phyloP scores from a whole-genome alignment of 2,888 invertebrate genomes.

The Platycheirus rosarum region DNA sequence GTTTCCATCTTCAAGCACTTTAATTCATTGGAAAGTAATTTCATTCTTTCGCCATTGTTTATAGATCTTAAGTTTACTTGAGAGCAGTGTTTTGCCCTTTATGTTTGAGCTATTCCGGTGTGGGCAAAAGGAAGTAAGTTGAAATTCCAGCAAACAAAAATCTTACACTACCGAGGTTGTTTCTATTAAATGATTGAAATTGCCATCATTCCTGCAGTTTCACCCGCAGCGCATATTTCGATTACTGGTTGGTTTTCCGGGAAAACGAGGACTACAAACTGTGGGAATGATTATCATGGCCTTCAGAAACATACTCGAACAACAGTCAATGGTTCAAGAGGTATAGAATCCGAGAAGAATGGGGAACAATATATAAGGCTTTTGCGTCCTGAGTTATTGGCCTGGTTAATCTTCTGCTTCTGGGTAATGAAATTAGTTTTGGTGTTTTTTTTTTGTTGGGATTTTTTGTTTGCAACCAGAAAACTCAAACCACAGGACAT shows the following conservation, averaged over 20 bases:
- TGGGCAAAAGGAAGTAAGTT: neutral
- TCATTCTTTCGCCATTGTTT: slow-evolving; percentile 18
- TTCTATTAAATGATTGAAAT: slow-evolving; percentile 12
- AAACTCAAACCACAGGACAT: neutral
- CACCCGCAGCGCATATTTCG: neutral
- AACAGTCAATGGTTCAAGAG: neutral
- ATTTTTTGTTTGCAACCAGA: neutral
- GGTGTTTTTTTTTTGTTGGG: neutral
- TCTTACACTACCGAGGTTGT: neutral
- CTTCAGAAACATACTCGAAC: too few relatives aligned
- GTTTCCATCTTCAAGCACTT: slow-evolving; percentile 20
- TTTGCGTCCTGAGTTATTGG: too few relatives aligned
- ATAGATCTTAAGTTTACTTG: slow-evolving; percentile 18
- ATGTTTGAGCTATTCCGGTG: too few relatives aligned
- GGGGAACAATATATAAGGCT: too few relatives aligned
- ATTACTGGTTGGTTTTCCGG: neutral
- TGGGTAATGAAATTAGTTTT: slow-evolving; percentile 5
- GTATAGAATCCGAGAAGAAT: too few relatives aligned
- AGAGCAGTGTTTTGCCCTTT: neutral
- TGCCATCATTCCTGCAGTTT: slow-evolving; percentile 2
- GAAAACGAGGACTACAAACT: neutral
- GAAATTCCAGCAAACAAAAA: neutral
- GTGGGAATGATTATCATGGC: neutral
- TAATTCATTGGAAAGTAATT: slow-evolving; percentile 30
- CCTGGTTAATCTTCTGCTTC: neutral